Base-by-base conservation (phyloP, 2,797 vertebrate genomes). In the Linurgus olivaceus region DNA sequence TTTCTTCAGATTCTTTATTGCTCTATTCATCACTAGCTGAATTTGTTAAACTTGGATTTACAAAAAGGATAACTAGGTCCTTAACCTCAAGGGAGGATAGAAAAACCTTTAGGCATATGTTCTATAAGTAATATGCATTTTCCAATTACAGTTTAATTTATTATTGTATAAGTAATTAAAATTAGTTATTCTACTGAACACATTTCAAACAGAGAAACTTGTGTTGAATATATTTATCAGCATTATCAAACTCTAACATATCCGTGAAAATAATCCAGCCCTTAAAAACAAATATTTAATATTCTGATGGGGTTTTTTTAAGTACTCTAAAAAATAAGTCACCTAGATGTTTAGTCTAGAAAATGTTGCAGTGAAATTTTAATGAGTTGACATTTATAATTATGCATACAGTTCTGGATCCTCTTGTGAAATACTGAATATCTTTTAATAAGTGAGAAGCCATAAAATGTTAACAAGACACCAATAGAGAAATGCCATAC, bases 371-470 rank as follows among this genome's bases (percentile, higher is more conserved):
- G 33, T 1, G 1, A 58, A 68, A 68, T 26, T 88, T 94, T 50
- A 86, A 88, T 12, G 15, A 81, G 29, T 3, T 81, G 54, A 81
- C 25, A 68, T 63, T 78, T 88, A 71, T 44, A 80, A 51, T 65
- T 61, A 78, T 28, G 10, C 18, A 65, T 50, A 17, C 8, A 68
- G 55, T 65, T 90, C 86, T 83, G 59, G n/a, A 78, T 59, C 62
- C 10, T 86, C 31, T 42, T 44, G 33, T 80, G 50, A 95, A 81
- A 92, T 86, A 58, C 21, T 50, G 47, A 84, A 61, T 45, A 75
- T 0, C 3, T 33, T 75, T 83, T 80, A 25, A 28, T 37, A 86
- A 86, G 16, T 50, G 13, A 86, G 38, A 92, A 57, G 19, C 38
- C 51, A 42, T 31, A 88, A 90, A 85, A 67, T 25, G 10, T 51